Percentiles rank a stretch among this genome's conserved stretches.
Evolutionary conservation across 1,140 invertebrate genomes (phyloP).

Genomic region (Cherax destructor): DNA sequence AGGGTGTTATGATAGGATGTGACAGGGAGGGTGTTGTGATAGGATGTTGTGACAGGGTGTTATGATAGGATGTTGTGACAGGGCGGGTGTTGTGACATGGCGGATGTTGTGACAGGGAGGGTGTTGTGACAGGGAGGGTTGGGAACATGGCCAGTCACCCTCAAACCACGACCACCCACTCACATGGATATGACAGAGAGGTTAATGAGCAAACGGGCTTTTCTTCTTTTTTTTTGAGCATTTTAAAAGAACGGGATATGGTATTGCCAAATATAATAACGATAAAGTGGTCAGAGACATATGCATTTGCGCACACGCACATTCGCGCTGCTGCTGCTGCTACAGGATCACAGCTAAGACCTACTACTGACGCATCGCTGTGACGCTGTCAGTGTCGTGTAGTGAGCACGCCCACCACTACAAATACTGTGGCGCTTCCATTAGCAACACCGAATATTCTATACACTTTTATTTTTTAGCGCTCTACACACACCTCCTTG

Average conservation of each 20-base stretch:
- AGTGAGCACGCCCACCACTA: neutral
- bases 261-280: conserved; percentile 17
- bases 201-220: conserved; percentile 4
- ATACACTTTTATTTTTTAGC: no score
- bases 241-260: conserved; percentile 17
- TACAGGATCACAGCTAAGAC: neutral
- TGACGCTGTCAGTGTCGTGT: neutral
- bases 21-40: no score
- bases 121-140: no score
- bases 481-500: no score
- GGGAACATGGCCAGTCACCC: no score
- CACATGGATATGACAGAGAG: neutral
- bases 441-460: no score
- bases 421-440: neutral
- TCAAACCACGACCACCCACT: no score
- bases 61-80: no score
- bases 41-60: no score
- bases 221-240: neutral
- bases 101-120: no score
- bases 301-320: neutral
- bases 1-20: no score
- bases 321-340: neutral
- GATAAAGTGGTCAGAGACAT: neutral
- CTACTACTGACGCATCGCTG: neutral
- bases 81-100: no score